A percentile compares a stretch with the other conserved stretches of the same genome.
phyloP scores from a whole-genome alignment of 2,888 invertebrate species.

The Bruchidius siliquastri region DNA sequence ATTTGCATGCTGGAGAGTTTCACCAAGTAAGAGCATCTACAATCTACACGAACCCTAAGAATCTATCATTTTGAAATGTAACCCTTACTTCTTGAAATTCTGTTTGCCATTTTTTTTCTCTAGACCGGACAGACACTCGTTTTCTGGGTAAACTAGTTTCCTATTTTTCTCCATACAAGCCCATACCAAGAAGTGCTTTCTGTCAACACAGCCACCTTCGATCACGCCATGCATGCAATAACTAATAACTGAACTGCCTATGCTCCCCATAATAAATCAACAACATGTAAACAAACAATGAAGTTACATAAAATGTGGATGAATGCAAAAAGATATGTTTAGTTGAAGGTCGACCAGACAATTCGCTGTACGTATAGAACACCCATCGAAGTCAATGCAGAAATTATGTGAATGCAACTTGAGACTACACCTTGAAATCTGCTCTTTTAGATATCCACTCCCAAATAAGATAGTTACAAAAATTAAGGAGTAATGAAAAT shows the following conservation, averaged over 20 bases:
- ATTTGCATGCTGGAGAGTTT: too few relatives aligned
- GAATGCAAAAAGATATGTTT: not conserved
- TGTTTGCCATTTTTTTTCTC: too few relatives aligned
- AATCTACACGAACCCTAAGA: too few relatives aligned
- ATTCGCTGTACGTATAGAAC: not conserved
- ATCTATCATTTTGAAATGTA: too few relatives aligned
- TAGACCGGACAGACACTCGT: too few relatives aligned
- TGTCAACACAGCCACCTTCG: not conserved
- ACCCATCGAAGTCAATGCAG: not conserved
- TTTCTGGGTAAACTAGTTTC: too few relatives aligned
- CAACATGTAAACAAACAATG: not conserved
- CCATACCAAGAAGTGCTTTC: too few relatives aligned
- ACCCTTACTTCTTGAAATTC: too few relatives aligned
- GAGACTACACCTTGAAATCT: not conserved
- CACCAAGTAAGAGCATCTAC: too few relatives aligned
- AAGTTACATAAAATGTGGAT: not conserved
- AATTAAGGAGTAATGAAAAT: too few relatives aligned
- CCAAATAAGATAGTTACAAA: not conserved
- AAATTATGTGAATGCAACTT: not conserved
- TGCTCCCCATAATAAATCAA: not conserved
- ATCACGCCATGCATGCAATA: not conserved
- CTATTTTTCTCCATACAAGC: not conserved
- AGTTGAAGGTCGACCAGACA: not conserved
- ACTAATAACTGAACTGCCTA: not conserved
- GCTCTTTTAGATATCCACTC: not conserved